Evolutionary conservation across 2,888 invertebrate species (phyloP).

Genomic region (Ellobium chinense): DNA sequence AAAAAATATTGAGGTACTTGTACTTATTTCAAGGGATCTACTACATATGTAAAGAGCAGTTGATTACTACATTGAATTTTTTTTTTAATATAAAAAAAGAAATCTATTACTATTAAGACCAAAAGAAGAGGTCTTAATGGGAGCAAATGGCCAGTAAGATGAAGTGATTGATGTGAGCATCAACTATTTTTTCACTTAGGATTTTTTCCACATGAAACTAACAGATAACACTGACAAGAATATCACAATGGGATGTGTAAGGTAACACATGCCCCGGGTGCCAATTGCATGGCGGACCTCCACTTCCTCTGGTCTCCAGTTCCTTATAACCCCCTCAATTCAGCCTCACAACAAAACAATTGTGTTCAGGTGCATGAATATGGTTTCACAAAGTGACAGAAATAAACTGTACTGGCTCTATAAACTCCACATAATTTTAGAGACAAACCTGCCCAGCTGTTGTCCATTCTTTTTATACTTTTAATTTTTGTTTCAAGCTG

Average conservation of each 20-base stretch:
- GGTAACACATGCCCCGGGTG: slow-evolving; percentile 8
- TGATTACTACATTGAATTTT: too few species aligned
- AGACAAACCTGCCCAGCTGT: not conserved
- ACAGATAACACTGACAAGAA: slow-evolving; percentile 35
- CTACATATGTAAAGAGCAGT: too few species aligned
- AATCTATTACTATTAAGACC: not conserved
- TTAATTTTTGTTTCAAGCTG: not conserved
- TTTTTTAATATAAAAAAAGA: not conserved
- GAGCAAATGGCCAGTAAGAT: slow-evolving; percentile 35
- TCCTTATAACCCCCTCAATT: not conserved
- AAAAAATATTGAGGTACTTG: too few species aligned
- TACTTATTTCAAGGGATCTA: too few species aligned
- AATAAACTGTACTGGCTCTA: not conserved
- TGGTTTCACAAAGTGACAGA: not conserved
- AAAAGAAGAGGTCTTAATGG: slow-evolving; percentile 37
- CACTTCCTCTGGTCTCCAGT: not conserved
- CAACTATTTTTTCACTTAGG: slow-evolving; percentile 42
- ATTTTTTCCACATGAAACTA: slow-evolving; percentile 40
- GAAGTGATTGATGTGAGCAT: slow-evolving; percentile 36
- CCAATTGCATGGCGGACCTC: slow-evolving; percentile 42
- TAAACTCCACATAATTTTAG: not conserved
- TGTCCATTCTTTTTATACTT: not conserved
- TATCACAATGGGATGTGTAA: slow-evolving; percentile 2
- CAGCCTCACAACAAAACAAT: not conserved
- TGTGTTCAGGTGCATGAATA: not conserved